Percentiles rank a stretch among this genome's conserved stretches.
These are phyloP conservation scores for Drosophila neocordata DNA, from an alignment of 1,140 invertebrate genomes.

Conservation along the genomic window DNA sequence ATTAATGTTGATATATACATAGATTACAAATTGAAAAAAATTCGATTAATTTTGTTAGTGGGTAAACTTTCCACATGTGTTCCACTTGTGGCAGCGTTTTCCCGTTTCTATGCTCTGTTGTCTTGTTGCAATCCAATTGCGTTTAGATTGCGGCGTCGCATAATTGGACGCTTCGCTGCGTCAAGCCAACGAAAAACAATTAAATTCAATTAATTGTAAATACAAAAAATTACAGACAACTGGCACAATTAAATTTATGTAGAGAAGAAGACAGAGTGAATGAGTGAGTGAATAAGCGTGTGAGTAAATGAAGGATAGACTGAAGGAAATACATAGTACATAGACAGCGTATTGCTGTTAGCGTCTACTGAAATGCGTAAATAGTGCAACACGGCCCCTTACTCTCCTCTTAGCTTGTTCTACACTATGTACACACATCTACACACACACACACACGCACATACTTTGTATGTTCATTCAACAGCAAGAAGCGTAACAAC, in stretches of 20 bases:
- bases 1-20: not conserved
- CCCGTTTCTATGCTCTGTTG: not conserved
- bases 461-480: conserved; percentile 33
- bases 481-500: conserved; percentile 34
- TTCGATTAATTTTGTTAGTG: not conserved
- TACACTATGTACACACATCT: not conserved
- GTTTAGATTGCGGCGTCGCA: conserved; percentile 50
- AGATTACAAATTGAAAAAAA: not conserved
- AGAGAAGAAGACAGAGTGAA: conserved; percentile 2
- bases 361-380: conserved; percentile 48
- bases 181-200: conserved; percentile 68
- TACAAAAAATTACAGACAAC: conserved; percentile 48
- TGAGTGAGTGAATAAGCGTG: conserved; percentile 11
- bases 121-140: conserved; percentile 73
- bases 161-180: conserved; percentile 72
- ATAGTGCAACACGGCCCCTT: conserved; percentile 33
- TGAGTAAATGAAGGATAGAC: not conserved
- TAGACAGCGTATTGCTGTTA: conserved; percentile 13
- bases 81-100: conserved; percentile 13
- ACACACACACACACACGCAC: not conserved
- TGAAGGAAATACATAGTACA: not conserved
- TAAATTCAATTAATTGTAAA: conserved; percentile 77
- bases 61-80: conserved; percentile 28
- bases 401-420: not conserved
- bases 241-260: conserved; percentile 41